phyloP scores from a whole-genome alignment of 2,113 vertebrate species.

The Callipepla californica region DNA sequence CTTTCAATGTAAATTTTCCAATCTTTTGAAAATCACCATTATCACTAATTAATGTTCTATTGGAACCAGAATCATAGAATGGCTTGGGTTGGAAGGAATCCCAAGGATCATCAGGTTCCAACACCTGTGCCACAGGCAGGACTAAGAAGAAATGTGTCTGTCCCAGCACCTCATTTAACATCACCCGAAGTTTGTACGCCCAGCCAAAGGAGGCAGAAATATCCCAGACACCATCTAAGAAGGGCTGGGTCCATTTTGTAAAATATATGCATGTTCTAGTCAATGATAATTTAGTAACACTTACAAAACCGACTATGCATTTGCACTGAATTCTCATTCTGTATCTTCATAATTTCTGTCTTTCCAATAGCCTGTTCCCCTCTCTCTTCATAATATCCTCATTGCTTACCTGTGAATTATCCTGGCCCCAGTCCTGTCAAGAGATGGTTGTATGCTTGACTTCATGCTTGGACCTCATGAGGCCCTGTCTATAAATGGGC shows the following conservation, averaged over 20 bases:
- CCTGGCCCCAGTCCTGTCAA: background rate
- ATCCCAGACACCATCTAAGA: background rate
- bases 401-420: background rate
- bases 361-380: background rate
- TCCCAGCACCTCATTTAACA: background rate
- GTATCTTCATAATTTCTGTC: background rate
- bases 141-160: background rate
- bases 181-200: background rate
- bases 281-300: background rate
- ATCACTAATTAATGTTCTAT: background rate
- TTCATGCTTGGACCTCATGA: background rate
- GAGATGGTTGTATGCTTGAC: background rate
- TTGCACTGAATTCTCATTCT: background rate
- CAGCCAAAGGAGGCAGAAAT: background rate
- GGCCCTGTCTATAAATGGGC: background rate
- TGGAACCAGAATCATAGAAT: background rate
- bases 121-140: no score
- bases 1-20: background rate
- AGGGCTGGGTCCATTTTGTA: background rate
- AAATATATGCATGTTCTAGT: background rate
- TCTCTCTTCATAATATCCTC: background rate
- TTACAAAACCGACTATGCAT: background rate
- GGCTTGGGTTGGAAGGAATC: no score
- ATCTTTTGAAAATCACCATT: background rate
- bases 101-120: no score